phyloP scores from a whole-genome alignment of 2,113 vertebrate species.

The Triplophysa siluroides region DNA sequence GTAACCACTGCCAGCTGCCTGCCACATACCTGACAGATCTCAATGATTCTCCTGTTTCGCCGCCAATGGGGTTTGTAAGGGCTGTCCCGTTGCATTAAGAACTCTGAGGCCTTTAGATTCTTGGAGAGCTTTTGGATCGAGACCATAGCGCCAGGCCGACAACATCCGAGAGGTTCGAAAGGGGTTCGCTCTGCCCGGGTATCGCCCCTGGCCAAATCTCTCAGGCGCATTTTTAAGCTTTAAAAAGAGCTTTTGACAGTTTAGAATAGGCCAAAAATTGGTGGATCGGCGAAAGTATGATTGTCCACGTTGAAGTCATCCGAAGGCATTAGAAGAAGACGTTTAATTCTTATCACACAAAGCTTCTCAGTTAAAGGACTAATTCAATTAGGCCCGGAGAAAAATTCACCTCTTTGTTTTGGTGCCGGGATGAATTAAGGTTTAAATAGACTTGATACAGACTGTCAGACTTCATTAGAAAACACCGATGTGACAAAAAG shows the following conservation, averaged over 20 bases:
- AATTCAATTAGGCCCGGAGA: constrained; percentile 65
- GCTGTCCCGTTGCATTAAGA: constrained; percentile 58
- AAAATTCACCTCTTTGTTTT: constrained; percentile 58
- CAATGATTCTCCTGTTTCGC: constrained; percentile 60
- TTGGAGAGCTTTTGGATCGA: neutral
- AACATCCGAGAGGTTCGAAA: neutral
- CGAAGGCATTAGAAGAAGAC: neutral
- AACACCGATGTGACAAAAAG: constrained; percentile 29
- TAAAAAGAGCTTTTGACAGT: no score
- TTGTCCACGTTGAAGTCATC: constrained; percentile 38
- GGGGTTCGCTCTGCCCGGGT: neutral
- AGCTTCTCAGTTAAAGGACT: constrained; percentile 62
- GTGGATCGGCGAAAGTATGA: neutral
- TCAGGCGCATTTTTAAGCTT: neutral
- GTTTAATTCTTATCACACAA: constrained; percentile 50
- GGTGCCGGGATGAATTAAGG: constrained; percentile 52
- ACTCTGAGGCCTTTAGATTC: constrained; percentile 37
- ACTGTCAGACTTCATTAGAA: constrained; percentile 59
- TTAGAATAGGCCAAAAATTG: no score
- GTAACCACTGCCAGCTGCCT: constrained; percentile 61
- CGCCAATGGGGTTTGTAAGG: constrained; percentile 57
- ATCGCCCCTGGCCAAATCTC: neutral
- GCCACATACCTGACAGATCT: constrained; percentile 66
- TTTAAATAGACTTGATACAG: constrained; percentile 44
- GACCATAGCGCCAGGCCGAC: neutral